Evolutionary conservation across 2,888 invertebrate species (phyloP).

Genomic region (Drosophila differens): DNA sequence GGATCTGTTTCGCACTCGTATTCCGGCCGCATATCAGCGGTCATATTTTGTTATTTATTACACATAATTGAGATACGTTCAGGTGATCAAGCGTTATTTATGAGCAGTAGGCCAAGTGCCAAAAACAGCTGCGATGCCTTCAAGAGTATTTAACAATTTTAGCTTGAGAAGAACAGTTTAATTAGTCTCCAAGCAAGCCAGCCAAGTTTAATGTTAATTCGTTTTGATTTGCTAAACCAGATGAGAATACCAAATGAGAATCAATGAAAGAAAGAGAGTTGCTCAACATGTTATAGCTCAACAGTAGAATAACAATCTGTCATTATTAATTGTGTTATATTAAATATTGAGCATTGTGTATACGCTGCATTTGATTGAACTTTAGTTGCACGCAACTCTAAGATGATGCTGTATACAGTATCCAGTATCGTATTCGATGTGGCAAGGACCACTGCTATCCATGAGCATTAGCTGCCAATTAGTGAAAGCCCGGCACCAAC

Average conservation of each 20-base stretch:
- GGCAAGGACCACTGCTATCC: constrained; percentile 11
- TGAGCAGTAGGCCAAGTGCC: constrained; percentile 24
- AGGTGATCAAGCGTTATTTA: constrained; percentile 47
- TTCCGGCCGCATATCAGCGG: constrained; percentile 38
- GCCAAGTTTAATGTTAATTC: constrained; percentile 44
- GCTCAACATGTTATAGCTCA: not conserved
- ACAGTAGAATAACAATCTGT: constrained; percentile 17
- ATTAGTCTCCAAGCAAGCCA: constrained; percentile 35
- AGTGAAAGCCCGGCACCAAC: constrained; percentile 18
- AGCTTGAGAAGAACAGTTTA: constrained; percentile 18
- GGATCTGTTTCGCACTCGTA: constrained; percentile 21
- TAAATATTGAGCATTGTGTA: constrained; percentile 14
- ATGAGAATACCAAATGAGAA: constrained; percentile 39
- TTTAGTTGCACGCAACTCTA: not conserved
- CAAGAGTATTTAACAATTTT: constrained; percentile 10
- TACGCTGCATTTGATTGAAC: constrained; percentile 11
- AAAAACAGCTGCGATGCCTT: constrained; percentile 20
- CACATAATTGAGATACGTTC: constrained; percentile 69
- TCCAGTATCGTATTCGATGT: not conserved
- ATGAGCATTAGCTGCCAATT: constrained; percentile 42
- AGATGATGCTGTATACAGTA: constrained; percentile 8
- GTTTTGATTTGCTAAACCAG: constrained; percentile 54
- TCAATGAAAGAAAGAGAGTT: constrained; percentile 22
- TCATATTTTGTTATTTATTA: constrained; percentile 70
- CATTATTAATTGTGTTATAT: constrained; percentile 8